Base-by-base conservation (phyloP, 2,113 vertebrate species). In the Theropithecus gelada region DNA sequence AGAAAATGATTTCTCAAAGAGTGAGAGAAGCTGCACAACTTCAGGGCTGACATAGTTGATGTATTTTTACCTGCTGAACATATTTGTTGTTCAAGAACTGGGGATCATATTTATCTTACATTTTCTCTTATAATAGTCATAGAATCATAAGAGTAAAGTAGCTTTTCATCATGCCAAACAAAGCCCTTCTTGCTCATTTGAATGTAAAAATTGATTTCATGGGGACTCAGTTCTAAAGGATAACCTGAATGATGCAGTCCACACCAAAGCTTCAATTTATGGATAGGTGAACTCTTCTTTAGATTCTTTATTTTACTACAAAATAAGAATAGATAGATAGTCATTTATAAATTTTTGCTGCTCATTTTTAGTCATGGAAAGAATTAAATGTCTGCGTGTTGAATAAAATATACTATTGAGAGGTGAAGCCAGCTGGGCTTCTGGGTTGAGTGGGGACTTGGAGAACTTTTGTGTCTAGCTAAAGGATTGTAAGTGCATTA, bases 221-320 rank as follows among this genome's bases (percentile, higher is more conserved):
- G 79, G 48, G 13, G 82, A 96, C 92, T 93, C 70, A 88, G 23
- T 68, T 91, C 84, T 35, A 35, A 96, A 16, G 81, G 93, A 50
- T 90, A 87, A 90, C 76, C 68, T 73, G 22, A 97, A 88, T 66
- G 90, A 97, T 85, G 32, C 61, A 72, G 17, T 82, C 13, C 79
- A 96, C 96, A 82, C 23, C 17, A 95, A 70, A 96, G 22, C 55
- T 97, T 97, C 70, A 82, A 92, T 96, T 97, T 86, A 93, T 73
- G 40, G 75, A 70, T 27, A 66, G 13, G 22, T 48, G 38, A 61
- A 50, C 86, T 89, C 40, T 87, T 72, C 75, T 82, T 59, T 82
- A 94, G 68, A 75, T 89, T 22, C 82, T 97, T 90, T 87, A 50
- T 94, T 98, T 97, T 92, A 76, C 78, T 90, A 64, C 0, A 96